Conservation (phyloP, 1,140 invertebrate genomes). For the Spodoptera litura region DNA sequence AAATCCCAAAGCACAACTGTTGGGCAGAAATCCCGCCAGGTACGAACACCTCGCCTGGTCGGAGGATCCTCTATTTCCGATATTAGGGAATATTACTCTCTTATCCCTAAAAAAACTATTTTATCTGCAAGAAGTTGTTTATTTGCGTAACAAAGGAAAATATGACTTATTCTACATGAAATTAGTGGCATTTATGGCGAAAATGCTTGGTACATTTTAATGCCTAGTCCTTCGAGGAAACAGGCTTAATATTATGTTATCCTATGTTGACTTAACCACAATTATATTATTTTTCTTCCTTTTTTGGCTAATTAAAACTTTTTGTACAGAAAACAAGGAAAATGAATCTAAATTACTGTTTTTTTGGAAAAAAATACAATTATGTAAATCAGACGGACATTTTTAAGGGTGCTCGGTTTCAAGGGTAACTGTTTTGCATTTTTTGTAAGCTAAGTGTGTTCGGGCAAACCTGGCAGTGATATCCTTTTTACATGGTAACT, state of each 20-base stretch:
- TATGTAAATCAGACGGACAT: slow-evolving; percentile 15
- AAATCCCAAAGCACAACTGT: too few relatives aligned
- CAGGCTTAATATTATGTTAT: neutral
- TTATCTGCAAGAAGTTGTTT: too few relatives aligned
- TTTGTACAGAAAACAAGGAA: neutral
- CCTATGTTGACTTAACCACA: too few relatives aligned
- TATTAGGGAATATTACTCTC: too few relatives aligned
- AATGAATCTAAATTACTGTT: slow-evolving; percentile 13
- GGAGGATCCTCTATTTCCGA: too few relatives aligned
- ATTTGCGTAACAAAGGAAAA: too few relatives aligned
- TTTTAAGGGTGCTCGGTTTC: neutral
- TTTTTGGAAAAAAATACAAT: slow-evolving; percentile 10
- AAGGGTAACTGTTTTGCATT: slow-evolving; percentile 18
- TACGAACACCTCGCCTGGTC: too few relatives aligned
- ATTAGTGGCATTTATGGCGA: too few relatives aligned
- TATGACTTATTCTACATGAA: too few relatives aligned
- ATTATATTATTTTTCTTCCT: neutral
- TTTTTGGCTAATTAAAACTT: slow-evolving; percentile 1
- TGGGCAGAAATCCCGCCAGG: too few relatives aligned
- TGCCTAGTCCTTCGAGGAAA: neutral
- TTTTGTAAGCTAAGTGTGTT: neutral
- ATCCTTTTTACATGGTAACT: neutral
- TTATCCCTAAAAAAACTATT: too few relatives aligned
- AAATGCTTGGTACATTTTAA: too few relatives aligned
- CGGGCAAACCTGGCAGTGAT: neutral